A percentile compares a stretch with the other conserved stretches of the same genome.
These are phyloP conservation scores for Percopsis transmontana DNA, from an alignment of 2,113 vertebrate species.

Conservation along the genomic window DNA sequence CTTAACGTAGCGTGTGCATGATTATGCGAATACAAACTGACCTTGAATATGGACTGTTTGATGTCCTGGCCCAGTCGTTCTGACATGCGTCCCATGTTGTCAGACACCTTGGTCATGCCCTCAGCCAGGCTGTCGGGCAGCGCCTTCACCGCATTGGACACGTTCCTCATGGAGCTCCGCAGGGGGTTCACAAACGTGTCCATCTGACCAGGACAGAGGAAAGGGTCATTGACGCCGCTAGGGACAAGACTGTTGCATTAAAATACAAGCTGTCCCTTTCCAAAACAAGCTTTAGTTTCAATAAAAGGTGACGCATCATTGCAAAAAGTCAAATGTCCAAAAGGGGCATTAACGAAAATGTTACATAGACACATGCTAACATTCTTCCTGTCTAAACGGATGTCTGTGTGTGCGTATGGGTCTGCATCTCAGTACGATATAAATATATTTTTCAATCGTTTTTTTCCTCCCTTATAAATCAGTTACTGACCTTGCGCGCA, in stretches of 20 bases:
- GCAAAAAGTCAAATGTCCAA: no score
- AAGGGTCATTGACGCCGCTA: neutral
- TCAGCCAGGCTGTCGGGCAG: slow-evolving; percentile 97
- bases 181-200: slow-evolving; percentile 98
- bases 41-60: slow-evolving; percentile 97
- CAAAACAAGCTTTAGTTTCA: neutral
- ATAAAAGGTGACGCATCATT: no score
- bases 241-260: no score
- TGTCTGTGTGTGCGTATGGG: neutral
- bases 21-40: slow-evolving; percentile 34
- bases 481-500: slow-evolving; percentile 89
- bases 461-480: neutral
- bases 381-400: neutral
- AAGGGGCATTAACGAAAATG: neutral
- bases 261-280: no score
- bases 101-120: slow-evolving; percentile 97
- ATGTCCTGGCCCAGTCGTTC: slow-evolving; percentile 96
- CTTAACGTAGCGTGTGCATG: neutral
- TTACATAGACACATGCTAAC: neutral
- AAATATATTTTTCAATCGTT: neutral
- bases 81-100: slow-evolving; percentile 98
- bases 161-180: slow-evolving; percentile 97
- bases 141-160: slow-evolving; percentile 96
- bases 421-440: no score
- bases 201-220: slow-evolving; percentile 78